Base-by-base conservation (phyloP, 1,140 invertebrate species). In the Drosophila fuyamai region DNA sequence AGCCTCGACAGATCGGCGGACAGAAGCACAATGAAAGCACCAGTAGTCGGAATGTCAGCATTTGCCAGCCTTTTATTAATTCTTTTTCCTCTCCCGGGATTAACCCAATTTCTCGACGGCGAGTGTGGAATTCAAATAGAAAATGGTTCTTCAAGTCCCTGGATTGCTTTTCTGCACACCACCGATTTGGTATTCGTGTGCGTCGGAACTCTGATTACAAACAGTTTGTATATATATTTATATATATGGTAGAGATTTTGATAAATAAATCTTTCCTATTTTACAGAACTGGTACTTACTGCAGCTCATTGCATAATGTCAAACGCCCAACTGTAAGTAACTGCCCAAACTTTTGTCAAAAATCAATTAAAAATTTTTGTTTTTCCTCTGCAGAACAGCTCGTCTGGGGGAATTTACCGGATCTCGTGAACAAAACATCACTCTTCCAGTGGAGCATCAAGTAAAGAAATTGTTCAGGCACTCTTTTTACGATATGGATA, bases 221-320 rank as follows among this genome's bases (percentile, higher is more conserved):
- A 16, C 27, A 32, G 48, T 50, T 8, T 6, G 46, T 48, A 48
- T n/a, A 4, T 18, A 2, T 48, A 23, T 1, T 23, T 5, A 48
- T 48, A 27, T 7, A 6, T 10, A 9, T 6, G 29, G 4, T 14
- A 0, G 16, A 7, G 6, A 14, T 41, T 14, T 0, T 41, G 6
- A 5, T 41, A 3, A 14, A 41, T 2, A 8, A 5, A 8, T 43
- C 0, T 18, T n/a, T 29, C 8, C 13, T 32, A 14, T 50, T 14
- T 48, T 41, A 2, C 53, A 23, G 53, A 14, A 10, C 53, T 40
- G 0, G 13, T 55, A 14, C 13, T 55, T 5, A 55, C 53, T 13
- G 53, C 53, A 23, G 53, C 53, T 13, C 53, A 55, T 55, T 55
- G 53, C 27, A 1, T 27, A n/a, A n/a, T 5, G 7, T 8, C 13